Evolutionary conservation across 2,888 invertebrate genomes (phyloP), one percentile per base, ranked within the genome.

Genomic region (Sylvicola cinctus): DNA sequence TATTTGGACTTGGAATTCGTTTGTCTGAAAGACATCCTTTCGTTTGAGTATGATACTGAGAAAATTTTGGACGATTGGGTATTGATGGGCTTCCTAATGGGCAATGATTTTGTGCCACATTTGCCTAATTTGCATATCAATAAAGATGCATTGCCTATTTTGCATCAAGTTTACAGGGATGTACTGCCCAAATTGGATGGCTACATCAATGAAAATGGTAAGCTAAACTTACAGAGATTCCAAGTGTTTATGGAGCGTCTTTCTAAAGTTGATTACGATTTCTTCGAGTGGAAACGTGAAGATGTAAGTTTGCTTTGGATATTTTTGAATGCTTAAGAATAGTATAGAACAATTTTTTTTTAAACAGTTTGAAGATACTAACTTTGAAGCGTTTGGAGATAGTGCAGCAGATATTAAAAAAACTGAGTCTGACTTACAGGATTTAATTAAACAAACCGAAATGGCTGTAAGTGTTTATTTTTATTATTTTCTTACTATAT

Each of bases 21-120:
- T 38, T 46, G 60, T 1, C 51, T 85, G n/a, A 74, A 73, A 48
- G 64, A 65, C 12, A 32, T 34, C 26, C 49, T 85, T 6, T 60
- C 70, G 0, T 87, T 93, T 54, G 55, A 62, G 2, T 93, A 71
- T 54, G 77, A 91, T 52, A 65, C 93, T 44, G 90, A 95, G 50
- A 74, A 75, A 41, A 70, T 98, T 35, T 87, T 96, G 16, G 96
- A 98, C 51, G 96, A 98, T 55, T 98, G 96, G 95, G 79, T 96
- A 17, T 56, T 96, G 13, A 88, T 96, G 88, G 88, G 91, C 2
- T 95, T 95, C 54, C 60, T 96, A 16, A 85, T 96, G 10, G 96
- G 96, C 41, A 98, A 98, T 52, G 96, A 98, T 58, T 98, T 98
- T 57, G 84, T 98, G 46, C 96, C 96, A 1, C 74, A 93, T 62